Percentiles rank a stretch among this genome's conserved stretches.
These are phyloP conservation scores for Proterorhinus semilunaris DNA, from an alignment of 2,113 vertebrate genomes.

Conservation along the genomic window DNA sequence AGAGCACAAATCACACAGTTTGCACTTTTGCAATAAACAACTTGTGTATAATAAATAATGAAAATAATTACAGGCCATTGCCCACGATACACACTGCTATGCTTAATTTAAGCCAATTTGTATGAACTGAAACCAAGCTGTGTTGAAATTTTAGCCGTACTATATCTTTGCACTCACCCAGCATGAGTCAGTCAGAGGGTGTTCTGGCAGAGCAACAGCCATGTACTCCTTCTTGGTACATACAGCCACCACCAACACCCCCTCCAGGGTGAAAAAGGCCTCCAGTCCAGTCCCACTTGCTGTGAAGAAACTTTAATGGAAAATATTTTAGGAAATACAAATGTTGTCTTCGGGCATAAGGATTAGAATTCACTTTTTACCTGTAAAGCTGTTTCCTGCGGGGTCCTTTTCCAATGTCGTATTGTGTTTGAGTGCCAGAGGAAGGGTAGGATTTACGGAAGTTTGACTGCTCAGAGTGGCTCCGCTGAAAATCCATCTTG, in stretches of 20 bases:
- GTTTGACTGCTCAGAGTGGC: constrained; percentile 35
- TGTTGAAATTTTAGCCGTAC: not conserved
- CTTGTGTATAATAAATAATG: not conserved
- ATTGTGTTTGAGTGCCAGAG: constrained; percentile 37
- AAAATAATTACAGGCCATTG: not conserved
- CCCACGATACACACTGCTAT: not conserved
- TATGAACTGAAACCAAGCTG: constrained; percentile 2
- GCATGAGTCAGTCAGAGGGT: constrained; percentile 80
- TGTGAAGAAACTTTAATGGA: constrained; percentile 85
- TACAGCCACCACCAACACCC: constrained; percentile 92
- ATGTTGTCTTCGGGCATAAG: not conserved
- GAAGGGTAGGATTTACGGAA: constrained; percentile 37
- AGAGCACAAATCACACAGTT: not conserved
- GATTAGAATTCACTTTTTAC: constrained; percentile 58
- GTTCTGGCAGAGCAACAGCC: constrained; percentile 84
- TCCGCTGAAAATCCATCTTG: constrained; percentile 66
- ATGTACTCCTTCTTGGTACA: constrained; percentile 98
- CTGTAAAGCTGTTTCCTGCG: constrained; percentile 97
- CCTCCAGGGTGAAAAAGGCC: constrained; percentile 89
- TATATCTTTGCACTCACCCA: constrained; percentile 81
- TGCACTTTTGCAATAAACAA: not conserved
- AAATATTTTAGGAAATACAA: constrained; percentile 6
- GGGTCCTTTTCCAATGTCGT: constrained; percentile 73
- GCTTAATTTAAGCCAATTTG: constrained; percentile 15
- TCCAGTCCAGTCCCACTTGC: constrained; percentile 90